phyloP scores from a whole-genome alignment of 2,888 invertebrate genomes.

The Thelaira solivaga region DNA sequence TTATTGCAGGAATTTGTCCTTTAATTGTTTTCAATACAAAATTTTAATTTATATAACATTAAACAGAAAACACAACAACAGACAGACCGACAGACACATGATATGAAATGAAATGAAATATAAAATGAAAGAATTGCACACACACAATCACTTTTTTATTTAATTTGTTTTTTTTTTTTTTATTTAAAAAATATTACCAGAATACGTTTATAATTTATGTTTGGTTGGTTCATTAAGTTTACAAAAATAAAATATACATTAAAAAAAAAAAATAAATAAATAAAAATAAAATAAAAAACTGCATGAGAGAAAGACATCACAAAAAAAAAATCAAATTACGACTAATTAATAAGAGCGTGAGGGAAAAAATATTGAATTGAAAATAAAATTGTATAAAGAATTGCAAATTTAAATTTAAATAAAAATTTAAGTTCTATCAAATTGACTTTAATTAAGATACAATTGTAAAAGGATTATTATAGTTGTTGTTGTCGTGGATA shows the following conservation, averaged over 20 bases:
- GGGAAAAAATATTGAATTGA: conserved; percentile 38
- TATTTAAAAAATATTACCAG: conserved; percentile 1
- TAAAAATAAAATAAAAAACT: neutral
- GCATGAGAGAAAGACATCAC: conserved; percentile 7
- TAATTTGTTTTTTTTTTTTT: neutral
- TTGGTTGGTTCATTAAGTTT: conserved; percentile 55
- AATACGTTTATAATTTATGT: conserved; percentile 50
- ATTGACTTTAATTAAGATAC: conserved; percentile 25
- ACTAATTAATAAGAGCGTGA: conserved; percentile 52
- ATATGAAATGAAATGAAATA: conserved; percentile 3
- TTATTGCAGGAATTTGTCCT: conserved; percentile 51
- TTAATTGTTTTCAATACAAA: conserved; percentile 60
- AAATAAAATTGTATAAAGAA: conserved; percentile 49
- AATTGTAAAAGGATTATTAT: conserved; percentile 23
- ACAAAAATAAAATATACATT: conserved; percentile 35
- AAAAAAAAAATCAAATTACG: conserved; percentile 40
- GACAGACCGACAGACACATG: too few relatives aligned
- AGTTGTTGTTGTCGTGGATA: too few relatives aligned
- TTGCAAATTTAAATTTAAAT: conserved; percentile 30
- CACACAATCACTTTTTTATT: conserved; percentile 7
- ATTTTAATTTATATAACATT: conserved; percentile 60
- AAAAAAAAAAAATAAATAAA: neutral
- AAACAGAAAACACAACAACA: conserved; percentile 35
- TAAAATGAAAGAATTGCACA: conserved; percentile 26
- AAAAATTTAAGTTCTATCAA: conserved; percentile 20